Evolutionary conservation across 1,140 invertebrate genomes (phyloP), one percentile per base, ranked within the genome.

Genomic region (Venustaconcha ellipsiformis): DNA sequence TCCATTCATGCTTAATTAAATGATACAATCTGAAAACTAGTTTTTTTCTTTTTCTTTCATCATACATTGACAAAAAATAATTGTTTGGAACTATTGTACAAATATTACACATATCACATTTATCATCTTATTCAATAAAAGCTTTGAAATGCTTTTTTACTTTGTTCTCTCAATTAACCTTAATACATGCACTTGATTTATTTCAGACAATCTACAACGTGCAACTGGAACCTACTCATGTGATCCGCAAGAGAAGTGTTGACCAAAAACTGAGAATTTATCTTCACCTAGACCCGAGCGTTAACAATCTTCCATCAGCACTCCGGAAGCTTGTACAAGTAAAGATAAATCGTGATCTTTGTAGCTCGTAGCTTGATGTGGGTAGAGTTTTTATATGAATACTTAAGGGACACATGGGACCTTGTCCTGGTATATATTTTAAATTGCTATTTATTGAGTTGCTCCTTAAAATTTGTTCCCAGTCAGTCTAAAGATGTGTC

Each of bases 281-380:
- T 79, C 92, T 97, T 76, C 94, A 94, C 86, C 98, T 97, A 89
- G 97, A 98, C 88, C 92, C 94, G 75, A 97, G 96, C 87, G 94
- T 98, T 67, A 94, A 94, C 90, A 57, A 75, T 14, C 92, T 97
- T 87, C 94, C 95, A 77, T 89, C 90, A 79, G 93, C 94, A 83
- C 95, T 96, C 89, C 94, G 95, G 87, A 92, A 93, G 85, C 92
- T 97, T 82, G 96, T 97, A 78, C 95, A 96, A 90, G 95, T 96
- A 92, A 94, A 94, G 94, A 89, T n/a, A 55, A 62, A 26, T 20
- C 15, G 37, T 48, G 37, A 48, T 11, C 6, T 48, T 48, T 48
- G 6, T 48, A 48, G 11, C 37, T 6, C 37, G 4, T 48, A 48
- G 37, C 37, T 11, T 48, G 37, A 48, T 48, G 37, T 48, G 11